Evolutionary conservation across 2,113 vertebrate genomes (phyloP), one percentile per base, ranked within the genome.

Genomic region (Coreoperca whiteheadi): DNA sequence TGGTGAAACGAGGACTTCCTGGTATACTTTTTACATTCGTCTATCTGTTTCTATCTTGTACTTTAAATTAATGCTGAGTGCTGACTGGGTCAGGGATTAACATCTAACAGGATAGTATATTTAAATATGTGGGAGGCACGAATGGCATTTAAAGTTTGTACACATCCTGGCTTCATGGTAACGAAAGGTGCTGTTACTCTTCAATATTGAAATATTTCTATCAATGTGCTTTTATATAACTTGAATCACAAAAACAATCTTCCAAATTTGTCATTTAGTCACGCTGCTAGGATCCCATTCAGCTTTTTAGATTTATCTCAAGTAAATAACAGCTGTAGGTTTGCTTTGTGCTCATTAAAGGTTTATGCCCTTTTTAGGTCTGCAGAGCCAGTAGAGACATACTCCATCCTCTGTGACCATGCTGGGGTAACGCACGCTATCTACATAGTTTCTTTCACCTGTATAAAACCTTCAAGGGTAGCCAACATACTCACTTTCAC

Each of bases 1-100:
- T 43, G 67, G 78, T 54, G 87, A 94, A 64, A 64, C 77, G 1
- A 86, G 77, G 77, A 91, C 89, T 94, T 95, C 94, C 93, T 94
- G 96, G 96, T 96, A 88, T 43, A 9, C 30, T 6, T 48, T 46
- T 72, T 60, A 15, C 12, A 14, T 39, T 57, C 1, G 2, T 37
- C 7, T 23, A 20, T 37, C 2, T 16, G 2, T 41, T 77, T 74
- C 1, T 57, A 48, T 14, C 3, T 75, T 8, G 9, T 8, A 34
- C 18, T 60, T 18, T 32, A 5, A 10, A 7, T 25, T 63, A 54
- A 3, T 43, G 12, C 1, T 20, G 4, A 18, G 9, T 53, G 65
- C 23, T 25, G 28, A 39, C 7, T 25, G 16, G 4, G 4, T 9
- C 5, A 20, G 21, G 3, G 16, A n/a, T 28, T 50, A 21, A 34